Percentiles rank a stretch among this genome's conserved stretches.
phyloP scores from a whole-genome alignment of 1,140 invertebrate species.

The Papilio glaucus region DNA sequence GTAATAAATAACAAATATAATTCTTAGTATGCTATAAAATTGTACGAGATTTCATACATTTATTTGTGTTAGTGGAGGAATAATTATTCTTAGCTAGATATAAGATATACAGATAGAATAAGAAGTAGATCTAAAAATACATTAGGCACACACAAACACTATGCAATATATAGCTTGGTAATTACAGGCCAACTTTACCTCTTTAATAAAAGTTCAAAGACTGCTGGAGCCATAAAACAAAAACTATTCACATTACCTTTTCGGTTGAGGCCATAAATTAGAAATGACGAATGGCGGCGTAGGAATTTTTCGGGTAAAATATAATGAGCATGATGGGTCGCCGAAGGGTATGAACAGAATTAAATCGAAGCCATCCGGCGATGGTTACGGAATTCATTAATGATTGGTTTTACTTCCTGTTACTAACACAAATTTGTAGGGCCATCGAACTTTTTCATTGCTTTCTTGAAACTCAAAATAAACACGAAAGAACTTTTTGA shows the following conservation, averaged over 20 bases:
- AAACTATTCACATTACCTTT: conserved; percentile 37
- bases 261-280: conserved; percentile 38
- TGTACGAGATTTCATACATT: no score
- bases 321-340: conserved; percentile 29
- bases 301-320: conserved; percentile 39
- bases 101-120: no score
- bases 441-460: background rate
- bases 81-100: no score
- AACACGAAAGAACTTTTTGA: background rate
- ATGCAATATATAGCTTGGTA: background rate
- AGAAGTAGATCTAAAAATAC: background rate
- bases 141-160: background rate
- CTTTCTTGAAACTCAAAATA: background rate
- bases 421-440: conserved; percentile 38
- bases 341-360: conserved; percentile 45
- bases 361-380: conserved; percentile 36
- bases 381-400: conserved; percentile 49
- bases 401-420: conserved; percentile 59
- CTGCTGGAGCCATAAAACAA: conserved; percentile 10
- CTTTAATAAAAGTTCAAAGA: conserved; percentile 14
- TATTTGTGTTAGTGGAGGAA: no score
- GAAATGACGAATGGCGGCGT: conserved; percentile 42
- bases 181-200: background rate
- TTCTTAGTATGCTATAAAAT: no score
- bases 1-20: no score